Evolutionary conservation across 2,888 invertebrate species (phyloP).

Genomic region (Agrochola circellaris): DNA sequence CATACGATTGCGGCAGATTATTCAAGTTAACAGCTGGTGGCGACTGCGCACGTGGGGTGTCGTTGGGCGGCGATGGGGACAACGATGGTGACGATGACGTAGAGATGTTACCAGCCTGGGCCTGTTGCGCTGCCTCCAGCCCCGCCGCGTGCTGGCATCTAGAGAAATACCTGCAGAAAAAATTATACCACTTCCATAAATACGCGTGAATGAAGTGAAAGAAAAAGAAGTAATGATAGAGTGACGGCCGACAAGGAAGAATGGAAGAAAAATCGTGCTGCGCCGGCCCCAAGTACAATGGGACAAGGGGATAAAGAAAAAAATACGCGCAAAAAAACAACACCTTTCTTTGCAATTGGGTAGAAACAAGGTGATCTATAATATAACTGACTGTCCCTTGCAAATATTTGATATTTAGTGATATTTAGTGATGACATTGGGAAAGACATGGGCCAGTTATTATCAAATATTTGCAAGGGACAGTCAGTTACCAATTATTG

Average conservation of each 20-base stretch:
- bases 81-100: conserved; percentile 62
- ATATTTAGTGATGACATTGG: no score
- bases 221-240: neutral
- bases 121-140: conserved; percentile 74
- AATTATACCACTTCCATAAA: neutral
- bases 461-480: no score
- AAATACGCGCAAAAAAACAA: neutral
- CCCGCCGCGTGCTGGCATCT: conserved; percentile 83
- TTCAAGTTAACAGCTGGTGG: conserved; percentile 67
- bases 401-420: no score
- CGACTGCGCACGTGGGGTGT: conserved; percentile 70
- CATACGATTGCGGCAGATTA: conserved; percentile 77
- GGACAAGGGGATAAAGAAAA: no score
- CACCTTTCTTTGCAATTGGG: neutral
- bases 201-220: neutral
- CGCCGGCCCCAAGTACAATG: no score
- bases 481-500: no score
- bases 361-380: neutral
- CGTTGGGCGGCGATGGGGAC: conserved; percentile 68
- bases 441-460: no score
- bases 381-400: no score
- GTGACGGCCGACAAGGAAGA: neutral
- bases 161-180: conserved; percentile 80
- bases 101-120: conserved; percentile 50
- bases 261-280: neutral